Evolutionary conservation across 53 echinoderm and acorn worm species (phyloP).

Genomic region (Patiria pectinifera): DNA sequence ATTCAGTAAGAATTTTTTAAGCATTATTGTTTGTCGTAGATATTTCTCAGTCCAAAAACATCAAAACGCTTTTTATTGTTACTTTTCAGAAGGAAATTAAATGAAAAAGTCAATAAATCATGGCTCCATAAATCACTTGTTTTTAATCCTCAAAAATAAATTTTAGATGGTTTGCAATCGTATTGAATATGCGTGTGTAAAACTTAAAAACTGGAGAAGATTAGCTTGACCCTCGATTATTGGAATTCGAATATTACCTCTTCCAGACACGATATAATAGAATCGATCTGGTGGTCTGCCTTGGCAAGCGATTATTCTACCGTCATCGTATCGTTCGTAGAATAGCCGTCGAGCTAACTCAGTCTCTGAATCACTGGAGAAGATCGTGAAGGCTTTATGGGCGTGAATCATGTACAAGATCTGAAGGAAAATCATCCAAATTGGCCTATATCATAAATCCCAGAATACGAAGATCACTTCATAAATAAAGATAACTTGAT

Average conservation of each 20-base stretch:
- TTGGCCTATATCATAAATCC: neutral
- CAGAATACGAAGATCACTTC: neutral
- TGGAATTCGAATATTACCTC: constrained; percentile 38
- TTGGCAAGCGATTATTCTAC: constrained; percentile 80
- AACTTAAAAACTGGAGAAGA: too few relatives aligned
- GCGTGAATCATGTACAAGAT: constrained; percentile 74
- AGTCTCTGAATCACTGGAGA: constrained; percentile 72
- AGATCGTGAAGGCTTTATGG: constrained; percentile 79
- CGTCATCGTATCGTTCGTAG: constrained; percentile 81
- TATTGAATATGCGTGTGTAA: too few relatives aligned
- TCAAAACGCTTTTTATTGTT: too few relatives aligned
- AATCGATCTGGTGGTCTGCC: constrained; percentile 74
- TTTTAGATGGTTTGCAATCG: too few relatives aligned
- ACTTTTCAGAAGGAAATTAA: too few relatives aligned
- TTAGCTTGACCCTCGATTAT: too few relatives aligned
- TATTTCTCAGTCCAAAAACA: too few relatives aligned
- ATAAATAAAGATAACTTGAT: neutral
- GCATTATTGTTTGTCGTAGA: too few relatives aligned
- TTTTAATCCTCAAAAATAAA: too few relatives aligned
- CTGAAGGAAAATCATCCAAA: constrained; percentile 16
- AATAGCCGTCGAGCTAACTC: constrained; percentile 71
- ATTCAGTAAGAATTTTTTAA: neutral
- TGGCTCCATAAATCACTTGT: too few relatives aligned
- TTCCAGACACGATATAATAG: constrained; percentile 82
- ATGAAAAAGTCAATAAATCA: too few relatives aligned